Evolutionary conservation across 2,113 vertebrate species (phyloP), one percentile per base, ranked within the genome.

Genomic region (Noctilio leporinus): DNA sequence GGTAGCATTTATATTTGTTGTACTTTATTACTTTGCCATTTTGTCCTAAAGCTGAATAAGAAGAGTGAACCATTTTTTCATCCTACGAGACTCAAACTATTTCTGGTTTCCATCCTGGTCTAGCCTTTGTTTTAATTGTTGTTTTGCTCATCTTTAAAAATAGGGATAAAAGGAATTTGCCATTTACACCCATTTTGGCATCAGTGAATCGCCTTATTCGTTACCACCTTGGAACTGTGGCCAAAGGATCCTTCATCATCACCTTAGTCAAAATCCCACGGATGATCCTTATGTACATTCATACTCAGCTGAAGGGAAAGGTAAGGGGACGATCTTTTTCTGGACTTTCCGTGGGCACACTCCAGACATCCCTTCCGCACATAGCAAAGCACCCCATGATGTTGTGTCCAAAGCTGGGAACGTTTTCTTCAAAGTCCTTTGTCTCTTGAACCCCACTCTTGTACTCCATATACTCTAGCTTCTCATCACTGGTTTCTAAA

Each of bases 181-280:
- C 99, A 6, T 98, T 99, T 94, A 99, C 99, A 57, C 99, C 99
- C 40, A 99, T 99, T 98, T 97, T 99, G 98, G 99, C 99, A 62
- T 99, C 99, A 2, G 98, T 99, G 96, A 98, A 99, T 98, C 98
- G 99, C 84, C 98, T 99, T 97, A 97, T 99, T 67, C 98, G 99
- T 89, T 99, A 99, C 96, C 99, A 99, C 97, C 98, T 99, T 87
- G 99, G 99, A 95, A 99, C 99, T 1, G 99, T 99, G 93, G 99
- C 99, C 55, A 99, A 99, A 96, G 99, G 99, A 30, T 99, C 99
- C 97, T 99, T 99, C 98, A 99, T 99, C 98, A 99, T 99, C 97
- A 99, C 99, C 0, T 97, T 99, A 89, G 99, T 99, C 95, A 99
- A 99, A 98, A 99, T 99, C 96, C 99, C 99, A 15, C 98, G 99